A percentile compares a stretch with the other conserved stretches of the same genome.
Conservation (phyloP, 2,113 vertebrate species). For the Campylomormyrus numenius region DNA sequence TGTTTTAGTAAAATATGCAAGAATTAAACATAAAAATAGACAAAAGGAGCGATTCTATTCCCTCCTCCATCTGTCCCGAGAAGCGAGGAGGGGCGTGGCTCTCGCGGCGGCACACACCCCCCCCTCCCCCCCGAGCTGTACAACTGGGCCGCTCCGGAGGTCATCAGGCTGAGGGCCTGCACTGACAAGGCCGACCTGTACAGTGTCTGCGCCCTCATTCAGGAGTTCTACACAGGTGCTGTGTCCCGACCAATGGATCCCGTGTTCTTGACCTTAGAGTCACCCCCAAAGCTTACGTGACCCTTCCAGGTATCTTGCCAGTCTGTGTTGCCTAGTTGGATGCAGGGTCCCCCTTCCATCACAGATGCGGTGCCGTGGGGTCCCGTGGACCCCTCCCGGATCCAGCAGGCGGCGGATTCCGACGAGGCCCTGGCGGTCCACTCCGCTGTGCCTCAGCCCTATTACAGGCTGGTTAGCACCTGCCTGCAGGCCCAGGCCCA, state of each 20-base stretch:
- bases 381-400: slow-evolving; percentile 33
- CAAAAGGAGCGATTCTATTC: neutral
- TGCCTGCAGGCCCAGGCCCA: slow-evolving; percentile 43
- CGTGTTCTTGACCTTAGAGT: neutral
- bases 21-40: neutral
- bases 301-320: neutral
- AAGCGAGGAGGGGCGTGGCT: slow-evolving; percentile 19
- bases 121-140: slow-evolving; percentile 46
- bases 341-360: neutral
- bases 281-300: neutral
- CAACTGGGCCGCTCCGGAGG: slow-evolving; percentile 63
- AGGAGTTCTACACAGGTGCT: slow-evolving; percentile 60
- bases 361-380: slow-evolving; percentile 60
- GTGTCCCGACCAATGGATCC: neutral
- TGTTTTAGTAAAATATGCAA: neutral
- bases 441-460: slow-evolving; percentile 46
- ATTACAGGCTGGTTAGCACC: slow-evolving; percentile 45
- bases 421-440: slow-evolving; percentile 45
- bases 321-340: neutral
- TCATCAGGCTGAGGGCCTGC: slow-evolving; percentile 41
- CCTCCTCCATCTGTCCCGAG: neutral
- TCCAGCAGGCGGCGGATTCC: slow-evolving; percentile 48
- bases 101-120: neutral
- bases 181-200: slow-evolving; percentile 56
- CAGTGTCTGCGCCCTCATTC: slow-evolving; percentile 57